phyloP scores from a whole-genome alignment of 92 coral and sea anemone genomes.

The Epizoanthus fatuus region DNA sequence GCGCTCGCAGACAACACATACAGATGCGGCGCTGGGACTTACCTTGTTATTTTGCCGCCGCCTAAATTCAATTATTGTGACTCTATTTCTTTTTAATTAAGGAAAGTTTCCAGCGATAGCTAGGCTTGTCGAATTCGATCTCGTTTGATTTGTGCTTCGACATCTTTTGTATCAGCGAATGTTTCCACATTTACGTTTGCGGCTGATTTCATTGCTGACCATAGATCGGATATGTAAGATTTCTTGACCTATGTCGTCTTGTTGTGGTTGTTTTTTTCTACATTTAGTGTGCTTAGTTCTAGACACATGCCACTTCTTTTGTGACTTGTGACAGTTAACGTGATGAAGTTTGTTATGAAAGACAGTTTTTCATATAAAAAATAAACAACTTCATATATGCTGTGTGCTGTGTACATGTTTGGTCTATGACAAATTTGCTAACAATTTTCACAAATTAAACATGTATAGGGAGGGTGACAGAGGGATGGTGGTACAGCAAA shows the following conservation, averaged over 20 bases:
- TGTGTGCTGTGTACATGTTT: neutral
- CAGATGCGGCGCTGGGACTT: slow-evolving; percentile 29
- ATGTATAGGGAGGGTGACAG: too few relatives aligned
- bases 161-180: neutral
- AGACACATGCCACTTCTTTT: neutral
- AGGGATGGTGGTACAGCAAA: too few relatives aligned
- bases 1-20: slow-evolving; percentile 27
- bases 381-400: slow-evolving; percentile 10
- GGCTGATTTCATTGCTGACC: neutral
- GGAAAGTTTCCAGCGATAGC: slow-evolving; percentile 35
- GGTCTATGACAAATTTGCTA: too few relatives aligned
- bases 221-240: slow-evolving; percentile 6
- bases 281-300: neutral
- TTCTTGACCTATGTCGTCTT: slow-evolving; percentile 21
- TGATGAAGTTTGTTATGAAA: slow-evolving; percentile 28
- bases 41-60: slow-evolving; percentile 41
- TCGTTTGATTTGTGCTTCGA: slow-evolving; percentile 5
- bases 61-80: slow-evolving; percentile 32
- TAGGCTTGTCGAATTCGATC: slow-evolving; percentile 2
- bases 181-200: neutral
- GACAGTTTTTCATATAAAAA: slow-evolving; percentile 10
- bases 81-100: slow-evolving; percentile 15
- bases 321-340: neutral
- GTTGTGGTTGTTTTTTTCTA: neutral
- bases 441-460: too few relatives aligned